Evolutionary conservation across 2,113 vertebrate species (phyloP).

Genomic region (pig (Sus scrofa)): DNA sequence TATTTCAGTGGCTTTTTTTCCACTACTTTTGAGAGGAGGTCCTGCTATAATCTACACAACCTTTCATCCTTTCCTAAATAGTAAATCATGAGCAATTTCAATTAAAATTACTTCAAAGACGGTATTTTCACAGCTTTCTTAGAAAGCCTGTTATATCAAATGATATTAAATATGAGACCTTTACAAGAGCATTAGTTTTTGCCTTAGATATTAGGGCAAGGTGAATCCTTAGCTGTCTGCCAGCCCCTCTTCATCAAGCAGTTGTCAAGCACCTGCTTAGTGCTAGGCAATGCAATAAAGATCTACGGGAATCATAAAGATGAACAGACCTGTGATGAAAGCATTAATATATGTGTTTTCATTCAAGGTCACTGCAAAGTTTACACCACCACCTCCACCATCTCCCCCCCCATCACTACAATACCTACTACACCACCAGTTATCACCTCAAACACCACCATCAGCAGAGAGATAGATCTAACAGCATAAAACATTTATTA

Average conservation of each 20-base stretch:
- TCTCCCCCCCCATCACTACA: neutral
- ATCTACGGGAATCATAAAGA: neutral
- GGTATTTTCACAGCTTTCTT: neutral
- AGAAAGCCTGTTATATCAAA: neutral
- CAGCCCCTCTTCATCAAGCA: neutral
- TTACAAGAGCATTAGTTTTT: neutral
- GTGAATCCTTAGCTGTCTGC: neutral
- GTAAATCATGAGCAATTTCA: neutral
- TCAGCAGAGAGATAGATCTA: neutral
- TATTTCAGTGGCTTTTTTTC: neutral
- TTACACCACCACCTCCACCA: neutral
- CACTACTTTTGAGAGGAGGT: neutral
- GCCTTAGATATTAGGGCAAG: neutral
- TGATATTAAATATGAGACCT: neutral
- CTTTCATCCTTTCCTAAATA: neutral
- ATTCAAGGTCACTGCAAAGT: neutral
- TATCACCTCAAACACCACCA: neutral
- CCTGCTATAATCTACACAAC: neutral
- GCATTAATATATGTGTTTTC: neutral
- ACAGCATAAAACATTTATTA: neutral
- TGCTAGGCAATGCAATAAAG: neutral
- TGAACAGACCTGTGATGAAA: neutral
- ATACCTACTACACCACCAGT: neutral
- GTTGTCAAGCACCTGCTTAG: neutral
- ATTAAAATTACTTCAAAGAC: neutral